Evolutionary conservation across 2,113 vertebrate species (phyloP).

Genomic region (Atherinomorus stipes): DNA sequence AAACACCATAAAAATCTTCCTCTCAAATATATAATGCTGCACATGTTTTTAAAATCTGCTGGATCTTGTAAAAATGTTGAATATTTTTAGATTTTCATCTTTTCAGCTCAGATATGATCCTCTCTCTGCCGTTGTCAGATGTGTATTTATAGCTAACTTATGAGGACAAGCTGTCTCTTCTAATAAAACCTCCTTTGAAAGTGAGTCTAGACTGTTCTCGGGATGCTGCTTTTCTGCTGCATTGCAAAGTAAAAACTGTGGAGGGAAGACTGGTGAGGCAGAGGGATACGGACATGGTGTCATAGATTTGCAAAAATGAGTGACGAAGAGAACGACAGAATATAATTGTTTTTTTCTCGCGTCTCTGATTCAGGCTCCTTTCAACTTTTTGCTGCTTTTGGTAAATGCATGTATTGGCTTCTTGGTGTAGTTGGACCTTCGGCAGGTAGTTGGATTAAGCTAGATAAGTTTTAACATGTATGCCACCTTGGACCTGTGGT

Average conservation of each 20-base stretch:
- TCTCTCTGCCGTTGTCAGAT: constrained; percentile 1
- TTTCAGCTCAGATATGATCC: constrained; percentile 22
- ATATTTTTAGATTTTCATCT: constrained; percentile 47
- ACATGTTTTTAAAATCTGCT: constrained; percentile 14
- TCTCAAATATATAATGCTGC: constrained; percentile 8
- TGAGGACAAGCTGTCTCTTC: constrained; percentile 37
- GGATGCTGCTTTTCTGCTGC: neutral
- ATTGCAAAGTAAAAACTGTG: neutral
- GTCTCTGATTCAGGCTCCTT: neutral
- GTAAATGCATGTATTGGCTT: neutral
- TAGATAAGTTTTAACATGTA: constrained; percentile 26
- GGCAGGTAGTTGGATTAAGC: neutral
- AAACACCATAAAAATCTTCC: neutral
- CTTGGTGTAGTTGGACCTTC: neutral
- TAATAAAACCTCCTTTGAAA: constrained; percentile 34
- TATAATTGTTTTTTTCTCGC: neutral
- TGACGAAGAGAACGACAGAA: too few species aligned
- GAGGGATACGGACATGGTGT: neutral
- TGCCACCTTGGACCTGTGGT: constrained; percentile 47
- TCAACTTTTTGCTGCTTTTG: neutral
- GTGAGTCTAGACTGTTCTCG: neutral
- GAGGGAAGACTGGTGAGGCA: neutral
- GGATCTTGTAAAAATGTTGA: constrained; percentile 29
- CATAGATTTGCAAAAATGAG: too few species aligned
- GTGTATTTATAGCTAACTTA: constrained; percentile 56